Base-by-base conservation (phyloP, 64 coral and sea anemone genomes). In the Platygyra sinensis region DNA sequence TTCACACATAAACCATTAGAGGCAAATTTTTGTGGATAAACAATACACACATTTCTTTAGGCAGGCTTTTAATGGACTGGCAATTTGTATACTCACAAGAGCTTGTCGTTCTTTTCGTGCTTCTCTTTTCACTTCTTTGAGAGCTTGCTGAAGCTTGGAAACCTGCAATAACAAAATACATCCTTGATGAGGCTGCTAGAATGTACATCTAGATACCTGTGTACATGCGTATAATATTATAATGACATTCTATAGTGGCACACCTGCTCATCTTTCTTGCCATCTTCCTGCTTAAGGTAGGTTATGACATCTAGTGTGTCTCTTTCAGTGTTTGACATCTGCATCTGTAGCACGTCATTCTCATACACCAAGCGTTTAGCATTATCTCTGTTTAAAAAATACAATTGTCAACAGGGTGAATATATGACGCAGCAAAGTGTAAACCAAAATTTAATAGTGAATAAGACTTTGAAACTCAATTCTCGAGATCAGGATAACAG, bases 221-320 rank as follows among this genome's bases (percentile, higher is more conserved):
- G 8, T 57, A 57, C 54, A 57, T 46, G 5, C 5, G 39, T 8
- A 46, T 1, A 36, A 36, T 46, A 39, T 51, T 30, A 0, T 50
- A 32, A 83, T 31, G 10, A 62, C 22, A 62, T 83, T n/a, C 65
- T 4, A 18, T n/a, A 20, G 3, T 69, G 10, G 3, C 7, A 20
- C 77, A 98, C 96, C 96, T 99, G 96, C 8, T 95, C 96, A 84
- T 99, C 96, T 73, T 99, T 99, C 54, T 95, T 99, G 30, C 87
- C 63, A 38, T 99, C 96, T 28, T 99, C 96, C 83, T 93, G 72
- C 32, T 99, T 99, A 6, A 99, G 77, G 79, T 85, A 99, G 24
- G 96, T 91, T 20, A 99, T 95, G 3, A 99, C 96, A 16, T 99
- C 94, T 46, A 99, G 25, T 0, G 96, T 99, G 72, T 99, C 96